Evolutionary conservation across 2,113 vertebrate species (phyloP).

Genomic region (Pogonocichla stellata): DNA sequence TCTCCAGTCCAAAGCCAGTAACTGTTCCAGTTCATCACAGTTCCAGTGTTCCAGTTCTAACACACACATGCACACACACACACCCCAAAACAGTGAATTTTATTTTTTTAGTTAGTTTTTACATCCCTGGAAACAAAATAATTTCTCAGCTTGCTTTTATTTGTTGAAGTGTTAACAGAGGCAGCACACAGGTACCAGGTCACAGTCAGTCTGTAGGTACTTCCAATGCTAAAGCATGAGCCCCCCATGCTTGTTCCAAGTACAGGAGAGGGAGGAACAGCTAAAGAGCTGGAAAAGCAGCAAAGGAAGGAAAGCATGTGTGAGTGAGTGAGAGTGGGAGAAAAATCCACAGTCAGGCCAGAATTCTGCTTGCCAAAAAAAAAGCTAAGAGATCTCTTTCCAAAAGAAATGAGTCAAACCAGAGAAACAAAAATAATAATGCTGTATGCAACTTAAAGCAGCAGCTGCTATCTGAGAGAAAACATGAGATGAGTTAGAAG

Average conservation of each 20-base stretch:
- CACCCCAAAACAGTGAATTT: background rate
- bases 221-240: background rate
- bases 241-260: background rate
- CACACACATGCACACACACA: background rate
- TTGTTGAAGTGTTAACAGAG: background rate
- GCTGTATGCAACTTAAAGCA: conserved; percentile 23
- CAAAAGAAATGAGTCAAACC: conserved; percentile 49
- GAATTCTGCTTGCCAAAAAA: conserved; percentile 38
- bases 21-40: background rate
- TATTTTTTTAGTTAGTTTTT: background rate
- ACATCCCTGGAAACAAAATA: background rate
- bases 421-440: conserved; percentile 44
- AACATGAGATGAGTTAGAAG: conserved; percentile 49
- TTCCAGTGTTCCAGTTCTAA: background rate
- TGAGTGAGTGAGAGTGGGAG: background rate
- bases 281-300: conserved; percentile 23
- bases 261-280: background rate
- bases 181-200: background rate
- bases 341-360: conserved; percentile 39
- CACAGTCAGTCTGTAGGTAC: background rate
- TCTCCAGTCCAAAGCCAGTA: background rate
- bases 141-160: background rate
- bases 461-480: conserved; percentile 43
- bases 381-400: conserved; percentile 31
- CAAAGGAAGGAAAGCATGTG: conserved; percentile 17